Conservation (phyloP, 2,888 invertebrate species). For the Muschampia plurimacula region DNA sequence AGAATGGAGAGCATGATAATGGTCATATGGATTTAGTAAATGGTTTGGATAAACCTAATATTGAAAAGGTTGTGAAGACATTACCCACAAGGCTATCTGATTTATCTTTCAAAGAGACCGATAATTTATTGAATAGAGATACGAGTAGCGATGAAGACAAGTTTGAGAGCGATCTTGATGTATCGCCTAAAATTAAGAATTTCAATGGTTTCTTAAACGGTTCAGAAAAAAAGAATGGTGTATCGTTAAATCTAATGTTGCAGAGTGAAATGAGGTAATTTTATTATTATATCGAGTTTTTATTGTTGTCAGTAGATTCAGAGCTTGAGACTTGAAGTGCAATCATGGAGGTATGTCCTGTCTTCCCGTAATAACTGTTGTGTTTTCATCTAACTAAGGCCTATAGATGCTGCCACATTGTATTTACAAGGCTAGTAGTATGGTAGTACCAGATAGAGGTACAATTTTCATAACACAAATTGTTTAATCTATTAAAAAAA, state of each 20-base stretch:
- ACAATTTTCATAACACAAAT: too few relatives aligned
- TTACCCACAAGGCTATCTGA: slow-evolving; percentile 70
- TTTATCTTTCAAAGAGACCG: slow-evolving; percentile 70
- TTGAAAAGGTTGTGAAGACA: slow-evolving; percentile 53
- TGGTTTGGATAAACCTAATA: slow-evolving; percentile 47
- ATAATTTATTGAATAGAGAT: slow-evolving; percentile 61
- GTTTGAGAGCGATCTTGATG: slow-evolving; percentile 70
- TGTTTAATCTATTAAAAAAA: too few relatives aligned
- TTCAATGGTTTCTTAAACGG: slow-evolving; percentile 50
- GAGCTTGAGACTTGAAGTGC: too few relatives aligned
- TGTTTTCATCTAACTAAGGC: too few relatives aligned
- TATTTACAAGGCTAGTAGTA: too few relatives aligned
- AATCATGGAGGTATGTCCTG: too few relatives aligned
- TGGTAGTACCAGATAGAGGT: too few relatives aligned
- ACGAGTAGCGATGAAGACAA: slow-evolving; percentile 74
- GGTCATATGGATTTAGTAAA: slow-evolving; percentile 45
- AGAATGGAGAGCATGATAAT: slow-evolving; percentile 51
- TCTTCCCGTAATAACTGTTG: too few relatives aligned
- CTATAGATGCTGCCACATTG: too few relatives aligned
- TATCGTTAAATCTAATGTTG: slow-evolving; percentile 75
- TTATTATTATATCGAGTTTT: not conserved
- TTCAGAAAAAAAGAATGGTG: slow-evolving; percentile 69
- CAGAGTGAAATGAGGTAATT: slow-evolving; percentile 78
- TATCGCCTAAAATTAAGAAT: slow-evolving; percentile 60
- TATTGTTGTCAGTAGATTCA: not conserved